These are phyloP conservation scores for Sebastes itinus DNA, from an alignment of 2,797 vertebrate species.

Conservation along the genomic window DNA sequence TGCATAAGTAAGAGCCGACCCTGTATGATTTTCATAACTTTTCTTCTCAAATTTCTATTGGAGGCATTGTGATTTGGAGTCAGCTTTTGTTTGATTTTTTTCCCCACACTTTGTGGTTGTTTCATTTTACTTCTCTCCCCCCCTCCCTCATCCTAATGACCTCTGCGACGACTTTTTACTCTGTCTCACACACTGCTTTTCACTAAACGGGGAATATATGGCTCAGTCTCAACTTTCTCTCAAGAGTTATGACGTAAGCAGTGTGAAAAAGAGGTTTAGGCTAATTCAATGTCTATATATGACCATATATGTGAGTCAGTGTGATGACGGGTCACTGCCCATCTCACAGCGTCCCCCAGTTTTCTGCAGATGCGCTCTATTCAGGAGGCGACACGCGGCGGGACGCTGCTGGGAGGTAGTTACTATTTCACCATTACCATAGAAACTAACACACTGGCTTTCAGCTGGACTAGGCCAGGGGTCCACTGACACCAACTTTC, in stretches of 20 bases:
- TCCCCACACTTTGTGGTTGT: constrained; percentile 81
- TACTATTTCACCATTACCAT: constrained; percentile 95
- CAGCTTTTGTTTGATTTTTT: constrained; percentile 83
- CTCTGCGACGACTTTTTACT: constrained; percentile 78
- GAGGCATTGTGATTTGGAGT: constrained; percentile 89
- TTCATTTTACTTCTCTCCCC: constrained; percentile 37
- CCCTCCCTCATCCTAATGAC: constrained; percentile 57
- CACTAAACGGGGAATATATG: constrained; percentile 83
- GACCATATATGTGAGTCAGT: constrained; percentile 69
- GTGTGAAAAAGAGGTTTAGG: constrained; percentile 88
- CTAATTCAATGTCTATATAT: constrained; percentile 77
- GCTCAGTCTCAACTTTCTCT: constrained; percentile 88
- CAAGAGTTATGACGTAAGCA: constrained; percentile 94
- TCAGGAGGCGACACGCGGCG: constrained; percentile 98
- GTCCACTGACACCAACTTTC: constrained; percentile 89
- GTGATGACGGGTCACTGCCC: constrained; percentile 98
- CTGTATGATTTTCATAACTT: constrained; percentile 83
- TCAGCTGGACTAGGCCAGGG: constrained; percentile 89
- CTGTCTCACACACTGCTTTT: constrained; percentile 74
- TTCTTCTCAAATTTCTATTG: constrained; percentile 91
- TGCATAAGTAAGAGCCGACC: constrained; percentile 70
- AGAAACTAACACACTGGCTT: constrained; percentile 96
- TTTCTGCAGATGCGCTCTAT: constrained; percentile 99
- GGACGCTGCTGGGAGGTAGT: constrained; percentile 93
- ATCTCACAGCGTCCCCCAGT: constrained; percentile 92